phyloP scores from a whole-genome alignment of 2,797 vertebrate genomes.

The Periophthalmus magnuspinnatus region DNA sequence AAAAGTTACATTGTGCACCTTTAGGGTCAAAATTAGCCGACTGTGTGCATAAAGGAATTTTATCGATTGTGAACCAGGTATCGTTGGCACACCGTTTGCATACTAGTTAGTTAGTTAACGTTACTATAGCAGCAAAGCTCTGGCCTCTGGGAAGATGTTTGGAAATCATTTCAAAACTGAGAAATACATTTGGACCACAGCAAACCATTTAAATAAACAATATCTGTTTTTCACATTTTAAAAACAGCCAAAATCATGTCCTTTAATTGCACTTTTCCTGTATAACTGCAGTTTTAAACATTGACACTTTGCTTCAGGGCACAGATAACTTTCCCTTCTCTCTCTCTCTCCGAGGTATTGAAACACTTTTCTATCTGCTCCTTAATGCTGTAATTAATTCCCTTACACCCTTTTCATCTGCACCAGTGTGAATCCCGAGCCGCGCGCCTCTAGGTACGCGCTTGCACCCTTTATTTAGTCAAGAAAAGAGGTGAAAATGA shows the following conservation, averaged over 20 bases:
- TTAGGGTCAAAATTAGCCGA: too few species aligned
- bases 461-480: constrained; percentile 58
- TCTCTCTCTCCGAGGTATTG: constrained; percentile 49
- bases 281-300: constrained; percentile 64
- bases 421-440: constrained; percentile 59
- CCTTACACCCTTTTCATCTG: constrained; percentile 63
- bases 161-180: too few species aligned
- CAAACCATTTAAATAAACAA: too few species aligned
- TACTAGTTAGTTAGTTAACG: too few species aligned
- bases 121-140: too few species aligned
- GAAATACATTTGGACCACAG: too few species aligned
- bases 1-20: too few species aligned
- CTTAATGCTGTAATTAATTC: constrained; percentile 72
- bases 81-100: too few species aligned
- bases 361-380: constrained; percentile 61
- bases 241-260: constrained; percentile 13
- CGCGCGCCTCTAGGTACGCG: constrained; percentile 59
- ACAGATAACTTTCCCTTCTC: constrained; percentile 56
- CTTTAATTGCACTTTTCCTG: constrained; percentile 59
- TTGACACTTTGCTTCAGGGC: constrained; percentile 59
- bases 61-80: too few species aligned
- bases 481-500: constrained; percentile 61
- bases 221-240: too few species aligned
- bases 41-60: too few species aligned
- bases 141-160: too few species aligned